phyloP scores from a whole-genome alignment of 2,888 invertebrate species.

The Corbicula japonica region DNA sequence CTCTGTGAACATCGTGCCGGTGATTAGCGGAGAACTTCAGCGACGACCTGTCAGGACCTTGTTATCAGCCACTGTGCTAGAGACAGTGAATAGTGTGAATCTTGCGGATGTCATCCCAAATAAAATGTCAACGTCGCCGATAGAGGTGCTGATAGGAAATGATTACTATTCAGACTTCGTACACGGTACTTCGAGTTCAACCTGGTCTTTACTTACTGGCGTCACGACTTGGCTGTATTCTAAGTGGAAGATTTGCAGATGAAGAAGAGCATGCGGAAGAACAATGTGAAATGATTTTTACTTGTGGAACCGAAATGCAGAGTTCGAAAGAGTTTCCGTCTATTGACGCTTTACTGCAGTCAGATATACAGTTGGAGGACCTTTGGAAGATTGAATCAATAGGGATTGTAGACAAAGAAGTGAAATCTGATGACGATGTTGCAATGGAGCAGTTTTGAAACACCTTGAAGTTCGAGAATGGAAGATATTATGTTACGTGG shows the following conservation, averaged over 20 bases:
- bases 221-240: constrained; percentile 48
- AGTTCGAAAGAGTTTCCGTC: not conserved
- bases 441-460: constrained; percentile 24
- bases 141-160: constrained; percentile 37
- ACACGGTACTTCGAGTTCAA: constrained; percentile 29
- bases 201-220: constrained; percentile 33
- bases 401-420: constrained; percentile 1
- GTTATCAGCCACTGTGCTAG: not conserved
- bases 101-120: constrained; percentile 35
- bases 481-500: constrained; percentile 23
- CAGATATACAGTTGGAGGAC: constrained; percentile 6
- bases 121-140: constrained; percentile 10
- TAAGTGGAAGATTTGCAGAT: constrained; percentile 15
- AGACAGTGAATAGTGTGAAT: constrained; percentile 8
- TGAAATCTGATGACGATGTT: constrained; percentile 6
- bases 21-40: constrained; percentile 15
- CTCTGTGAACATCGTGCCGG: constrained; percentile 10
- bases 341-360: too few species aligned
- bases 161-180: constrained; percentile 43
- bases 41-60: not conserved
- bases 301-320: too few species aligned
- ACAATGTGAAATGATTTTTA: not conserved
- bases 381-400: constrained; percentile 23
- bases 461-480: too few species aligned
- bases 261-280: not conserved